Conservation (phyloP, 2,888 invertebrate genomes). For the Cryptops parisi region DNA sequence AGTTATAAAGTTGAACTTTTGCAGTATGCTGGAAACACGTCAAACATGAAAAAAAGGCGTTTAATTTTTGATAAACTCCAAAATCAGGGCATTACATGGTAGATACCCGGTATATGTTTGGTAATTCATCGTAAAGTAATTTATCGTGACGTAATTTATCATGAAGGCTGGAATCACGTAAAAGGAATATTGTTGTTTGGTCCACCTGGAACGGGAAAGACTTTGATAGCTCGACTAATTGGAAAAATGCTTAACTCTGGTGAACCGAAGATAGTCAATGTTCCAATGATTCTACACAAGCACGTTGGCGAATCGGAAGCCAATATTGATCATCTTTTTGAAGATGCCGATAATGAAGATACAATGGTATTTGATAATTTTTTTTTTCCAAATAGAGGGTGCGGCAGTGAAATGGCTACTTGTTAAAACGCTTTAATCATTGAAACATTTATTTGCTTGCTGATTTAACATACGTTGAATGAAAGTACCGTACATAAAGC, state of each 20-base stretch:
- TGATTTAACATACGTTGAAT: too few relatives aligned
- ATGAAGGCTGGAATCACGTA: constrained; percentile 83
- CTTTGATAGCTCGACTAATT: constrained; percentile 97
- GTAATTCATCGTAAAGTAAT: too few relatives aligned
- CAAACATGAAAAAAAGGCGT: too few relatives aligned
- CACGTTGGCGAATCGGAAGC: constrained; percentile 99
- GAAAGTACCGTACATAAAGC: too few relatives aligned
- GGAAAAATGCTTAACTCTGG: constrained; percentile 97
- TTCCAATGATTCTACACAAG: constrained; percentile 97
- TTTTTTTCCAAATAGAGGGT: too few relatives aligned
- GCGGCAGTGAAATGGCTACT: not conserved
- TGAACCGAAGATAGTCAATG: constrained; percentile 98
- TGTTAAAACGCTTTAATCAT: not conserved
- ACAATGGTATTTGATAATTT: constrained; percentile 49
- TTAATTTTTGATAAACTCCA: too few relatives aligned
- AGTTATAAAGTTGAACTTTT: too few relatives aligned
- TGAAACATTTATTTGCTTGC: not conserved
- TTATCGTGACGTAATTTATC: constrained; percentile 1
- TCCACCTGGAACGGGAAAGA: constrained; percentile 98
- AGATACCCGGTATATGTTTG: too few relatives aligned
- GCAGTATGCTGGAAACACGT: too few relatives aligned
- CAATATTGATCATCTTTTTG: constrained; percentile 86
- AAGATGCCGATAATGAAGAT: constrained; percentile 97
- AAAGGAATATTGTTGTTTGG: constrained; percentile 93
- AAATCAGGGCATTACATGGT: too few relatives aligned